Percentiles rank a stretch among this genome's conserved stretches.
These are phyloP conservation scores for Anguilla anguilla DNA, from an alignment of 2,797 vertebrate genomes.

Conservation along the genomic window DNA sequence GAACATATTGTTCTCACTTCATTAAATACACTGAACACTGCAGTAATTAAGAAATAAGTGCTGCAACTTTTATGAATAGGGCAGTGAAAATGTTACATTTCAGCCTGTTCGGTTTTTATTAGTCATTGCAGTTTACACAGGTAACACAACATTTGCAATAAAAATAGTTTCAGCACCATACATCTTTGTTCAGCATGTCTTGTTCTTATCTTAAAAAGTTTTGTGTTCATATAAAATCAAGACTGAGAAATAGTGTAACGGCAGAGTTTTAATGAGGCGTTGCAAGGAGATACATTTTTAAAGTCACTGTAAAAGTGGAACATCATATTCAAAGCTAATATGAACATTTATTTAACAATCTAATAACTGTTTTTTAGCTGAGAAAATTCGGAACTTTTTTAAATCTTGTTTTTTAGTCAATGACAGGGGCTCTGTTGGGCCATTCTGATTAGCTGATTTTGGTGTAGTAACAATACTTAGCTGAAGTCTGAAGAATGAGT, in stretches of 20 bases:
- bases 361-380: neutral
- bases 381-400: neutral
- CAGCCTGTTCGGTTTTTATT: no score
- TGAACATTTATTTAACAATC: neutral
- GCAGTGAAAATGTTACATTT: no score
- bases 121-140: no score
- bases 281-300: neutral
- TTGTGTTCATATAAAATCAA: neutral
- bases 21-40: neutral
- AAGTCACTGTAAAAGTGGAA: neutral
- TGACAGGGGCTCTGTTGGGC: neutral
- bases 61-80: no score
- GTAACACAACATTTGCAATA: no score
- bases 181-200: constrained; percentile 3
- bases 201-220: neutral
- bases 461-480: neutral
- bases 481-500: neutral
- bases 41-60: no score
- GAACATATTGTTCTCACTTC: neutral
- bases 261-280: neutral
- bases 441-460: neutral
- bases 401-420: neutral
- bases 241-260: neutral
- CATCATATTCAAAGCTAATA: neutral
- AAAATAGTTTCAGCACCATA: neutral